Conservation (phyloP, 2,888 invertebrate species). For the Cephus pygmeus region DNA sequence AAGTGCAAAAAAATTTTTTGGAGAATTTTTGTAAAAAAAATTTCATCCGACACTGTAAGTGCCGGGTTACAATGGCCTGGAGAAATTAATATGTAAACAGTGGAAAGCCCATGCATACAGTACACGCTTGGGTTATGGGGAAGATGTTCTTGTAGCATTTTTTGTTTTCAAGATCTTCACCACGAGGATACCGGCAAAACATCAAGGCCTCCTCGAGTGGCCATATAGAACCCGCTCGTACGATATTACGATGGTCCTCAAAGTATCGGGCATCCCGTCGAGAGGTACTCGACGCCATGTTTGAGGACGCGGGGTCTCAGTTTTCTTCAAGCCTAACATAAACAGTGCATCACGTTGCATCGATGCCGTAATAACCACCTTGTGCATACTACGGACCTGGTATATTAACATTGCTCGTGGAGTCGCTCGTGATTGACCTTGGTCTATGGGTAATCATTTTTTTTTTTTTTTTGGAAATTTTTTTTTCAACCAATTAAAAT, state of each 20-base stretch:
- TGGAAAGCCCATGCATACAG: constrained; percentile 37
- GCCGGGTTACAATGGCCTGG: neutral
- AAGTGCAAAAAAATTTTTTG: no score
- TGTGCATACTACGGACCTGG: neutral
- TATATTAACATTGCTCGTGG: neutral
- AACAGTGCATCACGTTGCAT: constrained; percentile 46
- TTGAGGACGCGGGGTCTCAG: constrained; percentile 39
- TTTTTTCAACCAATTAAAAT: neutral
- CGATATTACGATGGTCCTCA: constrained; percentile 50
- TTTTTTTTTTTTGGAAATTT: neutral
- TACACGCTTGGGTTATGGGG: constrained; percentile 29
- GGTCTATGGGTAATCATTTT: no score
- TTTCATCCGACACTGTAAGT: neutral
- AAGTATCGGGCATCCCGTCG: constrained; percentile 52
- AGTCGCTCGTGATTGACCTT: neutral
- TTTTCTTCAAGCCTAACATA: constrained; percentile 47
- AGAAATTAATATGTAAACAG: neutral
- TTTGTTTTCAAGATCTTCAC: constrained; percentile 22
- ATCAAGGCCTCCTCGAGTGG: constrained; percentile 45
- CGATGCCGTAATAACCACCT: constrained; percentile 51
- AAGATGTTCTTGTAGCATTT: constrained; percentile 22
- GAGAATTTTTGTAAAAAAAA: no score
- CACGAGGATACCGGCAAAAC: constrained; percentile 50
- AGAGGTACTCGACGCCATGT: constrained; percentile 53
- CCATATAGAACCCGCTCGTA: constrained; percentile 45